Base-by-base conservation (phyloP, 2,888 invertebrate genomes). In the Pandemis corylana region DNA sequence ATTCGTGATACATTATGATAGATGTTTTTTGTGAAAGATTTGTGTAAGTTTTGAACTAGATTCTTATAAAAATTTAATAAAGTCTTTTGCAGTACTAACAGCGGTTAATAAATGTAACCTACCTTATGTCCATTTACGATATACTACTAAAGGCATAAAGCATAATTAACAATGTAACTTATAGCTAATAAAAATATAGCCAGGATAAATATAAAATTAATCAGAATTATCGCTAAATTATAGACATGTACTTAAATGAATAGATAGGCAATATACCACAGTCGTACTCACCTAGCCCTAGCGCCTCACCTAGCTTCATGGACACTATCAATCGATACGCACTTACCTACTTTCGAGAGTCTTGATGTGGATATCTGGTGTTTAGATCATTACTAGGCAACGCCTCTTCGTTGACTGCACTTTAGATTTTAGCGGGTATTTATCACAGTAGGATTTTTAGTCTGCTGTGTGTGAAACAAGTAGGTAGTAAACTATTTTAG, bases 271-370 rank as follows among this genome's bases (percentile, higher is more conserved):
- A 76, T 75, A 76, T 75, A 80, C 79, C 78, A 75, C 75, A 78
- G 78, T 79, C 77, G 81, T 82, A 82, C 82, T 86, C 86, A 87
- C 87, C 88, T 91, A 91, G 89, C 83, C 87, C 89, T 91, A 91
- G 89, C 83, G 85, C 87, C 89, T 86, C 81, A 85, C 82, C 85
- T 90, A 90, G 90, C 84, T 78, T 76, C 75, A 77, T 77, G 78
- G 66, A 69, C 76, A 71, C 79, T 79, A 46, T 46, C 76, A 75
- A 56, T 76, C 73, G 77, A 79, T 81, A 75, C 44, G 71, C 77
- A 75, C 74, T 71, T 71, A 72, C 72, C 68, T 75, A 72, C 70
- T 69, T 61, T 71, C 68, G 51, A 78, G 46, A 76, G 56, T 77
- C 72, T 76, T 77, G 69, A 62, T 59, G 69, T 68, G 76, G 71